These are phyloP conservation scores for Akabosia matsudoensis DNA, from an alignment of 1,140 invertebrate species.

Conservation along the genomic window DNA sequence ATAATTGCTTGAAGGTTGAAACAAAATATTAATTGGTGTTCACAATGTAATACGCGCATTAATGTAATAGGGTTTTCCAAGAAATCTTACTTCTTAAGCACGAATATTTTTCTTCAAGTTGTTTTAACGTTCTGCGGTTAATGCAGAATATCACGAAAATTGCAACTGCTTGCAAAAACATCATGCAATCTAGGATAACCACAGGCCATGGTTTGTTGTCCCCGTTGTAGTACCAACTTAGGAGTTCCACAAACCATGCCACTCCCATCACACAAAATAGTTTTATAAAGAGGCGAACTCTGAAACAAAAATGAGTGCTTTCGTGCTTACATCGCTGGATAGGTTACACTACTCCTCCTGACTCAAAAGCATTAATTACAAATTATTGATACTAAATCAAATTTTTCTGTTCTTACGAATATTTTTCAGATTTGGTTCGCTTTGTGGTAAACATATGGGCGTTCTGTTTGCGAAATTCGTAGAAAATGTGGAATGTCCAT, in stretches of 20 bases:
- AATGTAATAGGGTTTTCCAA: not conserved
- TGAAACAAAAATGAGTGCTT: not conserved
- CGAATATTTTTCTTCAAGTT: conserved; percentile 18
- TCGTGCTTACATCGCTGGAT: too few relatives aligned
- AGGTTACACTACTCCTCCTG: too few relatives aligned
- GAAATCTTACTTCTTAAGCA: not conserved
- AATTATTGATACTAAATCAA: not conserved
- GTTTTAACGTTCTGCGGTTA: conserved; percentile 13
- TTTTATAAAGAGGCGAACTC: conserved; percentile 8
- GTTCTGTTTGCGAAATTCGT: conserved; percentile 14
- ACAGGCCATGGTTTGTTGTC: not conserved
- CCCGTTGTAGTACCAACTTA: conserved; percentile 11
- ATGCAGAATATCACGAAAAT: conserved; percentile 23
- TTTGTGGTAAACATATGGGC: not conserved
- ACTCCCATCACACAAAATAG: conserved; percentile 7
- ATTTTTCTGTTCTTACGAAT: conserved; percentile 19
- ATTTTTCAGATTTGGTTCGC: not conserved
- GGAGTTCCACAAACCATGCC: conserved; percentile 9
- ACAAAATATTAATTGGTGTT: not conserved
- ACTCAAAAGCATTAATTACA: too few relatives aligned
- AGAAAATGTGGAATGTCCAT: conserved; percentile 13
- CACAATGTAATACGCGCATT: not conserved
- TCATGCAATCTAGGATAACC: not conserved
- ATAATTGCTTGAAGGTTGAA: not conserved
- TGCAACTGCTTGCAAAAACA: conserved; percentile 20